Evolutionary conservation across 2,888 invertebrate genomes (phyloP).

Genomic region (Malthinus seriepunctatus): DNA sequence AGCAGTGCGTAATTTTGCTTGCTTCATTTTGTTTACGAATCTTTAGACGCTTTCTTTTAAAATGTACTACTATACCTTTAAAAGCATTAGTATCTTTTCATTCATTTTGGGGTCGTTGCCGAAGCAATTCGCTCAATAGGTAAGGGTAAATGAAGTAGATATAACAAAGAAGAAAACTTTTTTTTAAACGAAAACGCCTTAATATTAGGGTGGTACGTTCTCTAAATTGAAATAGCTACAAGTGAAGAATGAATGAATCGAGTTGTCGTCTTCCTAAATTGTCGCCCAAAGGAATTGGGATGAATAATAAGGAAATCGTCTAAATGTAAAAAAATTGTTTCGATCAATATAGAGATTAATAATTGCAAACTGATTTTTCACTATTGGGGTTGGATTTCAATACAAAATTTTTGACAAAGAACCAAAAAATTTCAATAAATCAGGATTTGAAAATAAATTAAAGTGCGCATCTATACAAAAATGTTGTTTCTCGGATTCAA

Average conservation of each 20-base stretch:
- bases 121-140: constrained; percentile 23
- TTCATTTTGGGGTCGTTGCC: constrained; percentile 21
- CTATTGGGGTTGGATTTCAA: neutral
- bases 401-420: too few relatives aligned
- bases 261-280: constrained; percentile 16
- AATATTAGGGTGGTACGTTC: constrained; percentile 20
- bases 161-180: constrained; percentile 27
- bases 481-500: too few relatives aligned
- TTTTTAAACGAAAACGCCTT: constrained; percentile 18
- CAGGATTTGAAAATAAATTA: too few relatives aligned
- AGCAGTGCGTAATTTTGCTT: constrained; percentile 7
- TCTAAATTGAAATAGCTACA: constrained; percentile 28
- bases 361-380: constrained; percentile 1
- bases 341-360: neutral
- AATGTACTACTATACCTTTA: constrained; percentile 5
- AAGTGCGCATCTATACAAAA: too few relatives aligned
- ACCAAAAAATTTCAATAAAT: too few relatives aligned
- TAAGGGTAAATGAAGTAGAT: constrained; percentile 27
- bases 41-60: constrained; percentile 18
- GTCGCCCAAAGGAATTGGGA: constrained; percentile 18
- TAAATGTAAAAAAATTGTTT: constrained; percentile 2
- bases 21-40: constrained; percentile 13
- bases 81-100: constrained; percentile 23
- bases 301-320: constrained; percentile 1
- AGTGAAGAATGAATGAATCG: constrained; percentile 25